phyloP scores from a whole-genome alignment of 2,888 invertebrate species.

The Lacanobia oleracea region DNA sequence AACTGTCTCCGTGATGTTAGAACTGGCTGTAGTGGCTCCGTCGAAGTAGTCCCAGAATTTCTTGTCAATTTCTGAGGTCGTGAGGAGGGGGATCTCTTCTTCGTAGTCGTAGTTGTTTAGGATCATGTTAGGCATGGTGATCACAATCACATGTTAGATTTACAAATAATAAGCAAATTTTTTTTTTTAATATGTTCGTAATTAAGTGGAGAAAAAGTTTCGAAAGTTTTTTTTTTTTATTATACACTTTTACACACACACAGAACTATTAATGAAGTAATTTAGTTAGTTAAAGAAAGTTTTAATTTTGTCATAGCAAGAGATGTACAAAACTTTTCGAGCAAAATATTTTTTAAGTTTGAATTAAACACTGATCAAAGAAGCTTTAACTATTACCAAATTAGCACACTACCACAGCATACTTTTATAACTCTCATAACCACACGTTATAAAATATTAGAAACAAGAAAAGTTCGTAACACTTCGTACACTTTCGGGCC shows the following conservation, averaged over 20 bases:
- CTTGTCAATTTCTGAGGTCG: slow-evolving; percentile 73
- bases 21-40: slow-evolving; percentile 60
- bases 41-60: slow-evolving; percentile 86
- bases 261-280: background rate
- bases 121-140: slow-evolving; percentile 64
- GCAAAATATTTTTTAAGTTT: background rate
- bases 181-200: background rate
- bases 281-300: background rate
- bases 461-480: slow-evolving; percentile 21
- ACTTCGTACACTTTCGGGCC: slow-evolving; percentile 33
- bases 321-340: background rate
- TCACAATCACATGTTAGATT: slow-evolving; percentile 43
- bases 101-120: slow-evolving; percentile 63
- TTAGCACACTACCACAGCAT: background rate
- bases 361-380: background rate
- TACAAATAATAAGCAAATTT: no score
- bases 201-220: background rate
- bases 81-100: slow-evolving; percentile 49
- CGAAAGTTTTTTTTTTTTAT: background rate
- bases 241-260: background rate
- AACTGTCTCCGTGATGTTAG: slow-evolving; percentile 60
- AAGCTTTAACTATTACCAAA: background rate
- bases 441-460: background rate
- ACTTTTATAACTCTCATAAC: background rate
- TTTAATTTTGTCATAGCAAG: background rate